Evolutionary conservation across 2,797 vertebrate genomes (phyloP).

Genomic region (Meda fulgida): DNA sequence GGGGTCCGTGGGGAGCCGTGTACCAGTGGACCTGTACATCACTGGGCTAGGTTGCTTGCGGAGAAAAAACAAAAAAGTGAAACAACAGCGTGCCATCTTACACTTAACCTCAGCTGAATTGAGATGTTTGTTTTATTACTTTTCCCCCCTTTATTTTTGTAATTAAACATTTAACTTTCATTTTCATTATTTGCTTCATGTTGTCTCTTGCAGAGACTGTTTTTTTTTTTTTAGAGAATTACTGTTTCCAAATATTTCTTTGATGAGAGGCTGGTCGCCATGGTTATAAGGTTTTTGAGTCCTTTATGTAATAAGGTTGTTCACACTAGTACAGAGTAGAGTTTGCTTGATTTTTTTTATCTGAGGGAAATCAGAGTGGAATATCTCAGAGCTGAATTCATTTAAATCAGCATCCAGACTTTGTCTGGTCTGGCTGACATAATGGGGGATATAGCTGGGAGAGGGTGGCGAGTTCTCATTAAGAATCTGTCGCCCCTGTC

Average conservation of each 20-base stretch:
- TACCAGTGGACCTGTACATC: conserved; percentile 73
- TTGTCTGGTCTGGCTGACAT: conserved; percentile 63
- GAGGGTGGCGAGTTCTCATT: conserved; percentile 70
- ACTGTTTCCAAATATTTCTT: conserved; percentile 21
- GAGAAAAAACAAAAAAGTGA: conserved; percentile 45
- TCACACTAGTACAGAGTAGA: neutral
- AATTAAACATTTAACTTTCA: neutral
- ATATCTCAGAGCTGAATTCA: conserved; percentile 16
- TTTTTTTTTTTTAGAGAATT: conserved; percentile 22
- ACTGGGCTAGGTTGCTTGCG: conserved; percentile 52
- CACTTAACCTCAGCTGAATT: conserved; percentile 67
- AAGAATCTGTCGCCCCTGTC: conserved; percentile 69
- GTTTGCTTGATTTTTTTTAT: conserved; percentile 10
- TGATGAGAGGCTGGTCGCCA: conserved; percentile 33
- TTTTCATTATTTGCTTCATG: conserved; percentile 12
- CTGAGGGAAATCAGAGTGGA: neutral
- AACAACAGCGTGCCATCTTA: conserved; percentile 73
- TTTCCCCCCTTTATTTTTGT: conserved; percentile 59
- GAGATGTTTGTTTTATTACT: conserved; percentile 65
- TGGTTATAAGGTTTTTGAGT: conserved; percentile 35
- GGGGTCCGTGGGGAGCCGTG: conserved; percentile 69
- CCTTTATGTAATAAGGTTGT: conserved; percentile 20
- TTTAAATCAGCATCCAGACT: conserved; percentile 59
- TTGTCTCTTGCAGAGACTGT: neutral
- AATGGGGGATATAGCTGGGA: conserved; percentile 69